A percentile compares a stretch with the other conserved stretches of the same genome.
Evolutionary conservation across 2,113 vertebrate species (phyloP).

Genomic region (Pseudolaguvia tuberculata): DNA sequence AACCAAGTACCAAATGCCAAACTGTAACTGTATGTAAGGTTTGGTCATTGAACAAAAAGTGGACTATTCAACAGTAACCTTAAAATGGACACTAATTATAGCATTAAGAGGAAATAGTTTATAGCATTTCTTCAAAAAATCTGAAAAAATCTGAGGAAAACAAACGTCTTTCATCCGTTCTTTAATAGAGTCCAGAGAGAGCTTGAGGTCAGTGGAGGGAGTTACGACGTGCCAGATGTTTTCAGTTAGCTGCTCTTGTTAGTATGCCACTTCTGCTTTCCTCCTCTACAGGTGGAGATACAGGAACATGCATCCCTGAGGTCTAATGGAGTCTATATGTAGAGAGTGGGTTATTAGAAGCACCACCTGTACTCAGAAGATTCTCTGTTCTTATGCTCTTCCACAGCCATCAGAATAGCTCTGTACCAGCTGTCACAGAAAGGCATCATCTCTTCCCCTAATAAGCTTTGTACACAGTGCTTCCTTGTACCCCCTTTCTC

Average conservation of each 20-base stretch:
- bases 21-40: too few relatives aligned
- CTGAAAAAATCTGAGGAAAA: conserved; percentile 7
- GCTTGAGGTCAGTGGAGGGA: not conserved
- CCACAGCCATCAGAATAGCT: conserved; percentile 51
- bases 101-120: not conserved
- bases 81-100: not conserved
- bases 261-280: conserved; percentile 4
- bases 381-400: conserved; percentile 15
- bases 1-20: not conserved
- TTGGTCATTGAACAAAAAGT: not conserved
- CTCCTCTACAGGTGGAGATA: conserved; percentile 11
- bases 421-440: conserved; percentile 68
- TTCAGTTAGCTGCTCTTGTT: conserved; percentile 21
- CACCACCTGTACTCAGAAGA: conserved; percentile 26
- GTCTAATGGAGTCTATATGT: conserved; percentile 35
- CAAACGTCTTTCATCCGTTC: not conserved
- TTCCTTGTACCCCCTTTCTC: conserved; percentile 37
- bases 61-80: not conserved
- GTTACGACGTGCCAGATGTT: not conserved
- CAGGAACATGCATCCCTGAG: conserved; percentile 5
- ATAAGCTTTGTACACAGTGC: conserved; percentile 66
- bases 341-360: conserved; percentile 30
- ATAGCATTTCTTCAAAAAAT: not conserved
- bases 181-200: conserved; percentile 19
- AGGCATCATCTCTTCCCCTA: conserved; percentile 68